A percentile compares a stretch with the other conserved stretches of the same genome.
phyloP scores from a whole-genome alignment of 2,888 invertebrate genomes.

The Eilema caniola region DNA sequence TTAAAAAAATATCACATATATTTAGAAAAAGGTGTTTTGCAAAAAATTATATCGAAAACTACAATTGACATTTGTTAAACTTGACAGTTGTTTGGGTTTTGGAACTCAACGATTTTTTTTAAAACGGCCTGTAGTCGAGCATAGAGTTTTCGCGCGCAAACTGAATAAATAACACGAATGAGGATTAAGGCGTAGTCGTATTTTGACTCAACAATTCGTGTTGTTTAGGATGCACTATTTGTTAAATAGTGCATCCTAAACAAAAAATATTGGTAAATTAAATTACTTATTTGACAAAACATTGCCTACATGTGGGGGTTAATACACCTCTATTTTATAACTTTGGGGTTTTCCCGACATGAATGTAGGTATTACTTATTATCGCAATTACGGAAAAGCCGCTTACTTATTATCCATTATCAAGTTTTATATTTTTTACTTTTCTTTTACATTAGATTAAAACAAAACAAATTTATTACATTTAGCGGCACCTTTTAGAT shows the following conservation, averaged over 20 bases:
- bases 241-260: no score
- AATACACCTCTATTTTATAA: no score
- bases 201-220: neutral
- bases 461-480: neutral
- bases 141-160: slow-evolving; percentile 32
- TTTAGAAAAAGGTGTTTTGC: slow-evolving; percentile 48
- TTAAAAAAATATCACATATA: slow-evolving; percentile 47
- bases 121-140: slow-evolving; percentile 41
- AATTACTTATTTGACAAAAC: neutral
- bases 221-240: neutral
- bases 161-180: slow-evolving; percentile 19
- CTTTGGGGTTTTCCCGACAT: no score
- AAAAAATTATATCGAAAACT: slow-evolving; percentile 53
- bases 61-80: slow-evolving; percentile 40
- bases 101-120: slow-evolving; percentile 30
- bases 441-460: neutral
- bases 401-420: neutral
- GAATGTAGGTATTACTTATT: no score
- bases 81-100: slow-evolving; percentile 44
- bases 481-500: neutral
- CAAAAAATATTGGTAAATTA: no score
- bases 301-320: no score
- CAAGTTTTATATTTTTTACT: neutral
- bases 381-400: no score
- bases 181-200: slow-evolving; percentile 21